phyloP scores from a whole-genome alignment of 1,140 invertebrate genomes.

The Trachelipus rathkii region DNA sequence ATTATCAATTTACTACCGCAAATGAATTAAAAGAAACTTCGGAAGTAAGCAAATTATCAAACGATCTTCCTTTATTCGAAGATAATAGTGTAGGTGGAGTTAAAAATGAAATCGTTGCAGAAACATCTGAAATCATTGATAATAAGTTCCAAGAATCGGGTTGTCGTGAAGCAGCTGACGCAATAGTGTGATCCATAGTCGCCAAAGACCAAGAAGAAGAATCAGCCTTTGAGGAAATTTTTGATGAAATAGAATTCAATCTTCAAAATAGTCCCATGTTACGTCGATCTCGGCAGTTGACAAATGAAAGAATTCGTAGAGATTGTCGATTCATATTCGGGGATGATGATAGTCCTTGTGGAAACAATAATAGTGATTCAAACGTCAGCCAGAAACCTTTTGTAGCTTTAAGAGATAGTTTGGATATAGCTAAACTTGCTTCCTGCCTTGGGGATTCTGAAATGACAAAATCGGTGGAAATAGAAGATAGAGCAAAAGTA shows the following conservation, averaged over 20 bases:
- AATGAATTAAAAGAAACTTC: background rate
- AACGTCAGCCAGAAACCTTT: background rate
- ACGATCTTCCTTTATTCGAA: background rate
- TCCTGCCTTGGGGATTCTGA: background rate
- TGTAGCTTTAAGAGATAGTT: background rate
- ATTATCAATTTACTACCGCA: background rate
- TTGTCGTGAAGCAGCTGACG: background rate
- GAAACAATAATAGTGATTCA: background rate
- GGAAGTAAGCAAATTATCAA: background rate
- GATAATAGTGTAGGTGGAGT: background rate
- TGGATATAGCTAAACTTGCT: background rate
- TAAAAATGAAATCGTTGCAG: background rate
- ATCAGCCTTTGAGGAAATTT: background rate
- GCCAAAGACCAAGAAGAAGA: background rate
- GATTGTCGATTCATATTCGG: background rate
- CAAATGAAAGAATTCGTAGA: background rate
- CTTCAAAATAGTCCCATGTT: constrained; percentile 1
- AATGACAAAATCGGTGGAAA: background rate
- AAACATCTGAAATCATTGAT: background rate
- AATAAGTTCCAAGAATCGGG: background rate
- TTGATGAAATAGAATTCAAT: background rate
- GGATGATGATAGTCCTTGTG: background rate
- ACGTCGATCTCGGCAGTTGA: background rate
- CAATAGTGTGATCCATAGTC: background rate
- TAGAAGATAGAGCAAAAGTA: no score